Percentiles rank a stretch among this genome's conserved stretches.
Evolutionary conservation across 30 jellyfish, hydroid and myxozoan genomes (phyloP).

Genomic region (Cassiopea xamachana): DNA sequence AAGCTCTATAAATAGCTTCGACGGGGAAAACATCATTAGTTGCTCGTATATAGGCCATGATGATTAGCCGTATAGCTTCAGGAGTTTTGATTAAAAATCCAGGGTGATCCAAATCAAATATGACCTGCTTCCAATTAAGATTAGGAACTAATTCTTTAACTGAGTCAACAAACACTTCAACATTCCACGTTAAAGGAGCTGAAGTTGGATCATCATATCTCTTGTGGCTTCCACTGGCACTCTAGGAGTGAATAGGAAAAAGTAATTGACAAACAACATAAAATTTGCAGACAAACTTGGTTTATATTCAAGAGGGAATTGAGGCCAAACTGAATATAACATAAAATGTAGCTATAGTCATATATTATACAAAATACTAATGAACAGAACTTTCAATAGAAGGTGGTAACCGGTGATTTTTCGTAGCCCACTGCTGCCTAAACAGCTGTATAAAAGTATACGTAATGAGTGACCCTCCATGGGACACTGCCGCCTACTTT

Average conservation of each 20-base stretch:
- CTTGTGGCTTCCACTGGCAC: conserved; percentile 44
- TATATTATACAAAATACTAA: no score
- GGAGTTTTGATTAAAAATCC: conserved; percentile 81
- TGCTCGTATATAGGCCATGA: conserved; percentile 78
- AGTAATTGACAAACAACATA: neutral
- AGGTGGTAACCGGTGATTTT: no score
- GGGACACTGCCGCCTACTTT: no score
- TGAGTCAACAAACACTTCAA: conserved; percentile 86
- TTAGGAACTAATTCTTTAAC: conserved; percentile 79
- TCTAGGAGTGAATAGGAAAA: conserved; percentile 9
- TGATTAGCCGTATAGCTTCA: conserved; percentile 78
- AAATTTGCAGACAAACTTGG: no score
- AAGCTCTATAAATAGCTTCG: conserved; percentile 80
- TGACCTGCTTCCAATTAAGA: conserved; percentile 87
- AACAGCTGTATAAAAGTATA: no score
- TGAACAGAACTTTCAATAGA: no score
- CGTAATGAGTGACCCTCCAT: no score
- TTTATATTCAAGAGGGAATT: no score
- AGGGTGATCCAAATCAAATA: conserved; percentile 85
- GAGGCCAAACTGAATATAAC: no score
- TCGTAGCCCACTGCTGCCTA: no score
- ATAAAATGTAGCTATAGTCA: no score
- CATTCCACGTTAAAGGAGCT: conserved; percentile 78
- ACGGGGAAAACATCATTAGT: conserved; percentile 86
- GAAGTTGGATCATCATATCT: conserved; percentile 65